A percentile compares a stretch with the other conserved stretches of the same genome.
These are phyloP conservation scores for Yponomeuta plumbellus DNA, from an alignment of 2,888 invertebrate genomes.

Conservation along the genomic window DNA sequence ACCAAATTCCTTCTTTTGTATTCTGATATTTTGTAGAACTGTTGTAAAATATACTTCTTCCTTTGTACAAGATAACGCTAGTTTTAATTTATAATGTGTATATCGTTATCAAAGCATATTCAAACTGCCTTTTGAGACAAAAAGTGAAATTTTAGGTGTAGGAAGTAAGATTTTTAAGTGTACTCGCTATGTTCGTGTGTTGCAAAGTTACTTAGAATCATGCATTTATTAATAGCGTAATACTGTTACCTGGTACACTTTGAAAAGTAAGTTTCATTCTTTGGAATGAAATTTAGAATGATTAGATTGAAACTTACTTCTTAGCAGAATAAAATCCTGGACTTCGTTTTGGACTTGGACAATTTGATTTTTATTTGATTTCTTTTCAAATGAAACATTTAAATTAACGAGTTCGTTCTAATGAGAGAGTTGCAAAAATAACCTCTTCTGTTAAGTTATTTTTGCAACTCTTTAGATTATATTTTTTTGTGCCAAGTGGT, in stretches of 20 bases:
- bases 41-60: neutral
- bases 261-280: no score
- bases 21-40: neutral
- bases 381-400: no score
- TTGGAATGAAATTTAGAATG: no score
- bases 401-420: no score
- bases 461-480: neutral
- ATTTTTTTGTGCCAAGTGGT: neutral
- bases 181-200: neutral
- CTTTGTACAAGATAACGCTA: neutral
- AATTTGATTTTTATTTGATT: no score
- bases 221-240: neutral
- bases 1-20: neutral
- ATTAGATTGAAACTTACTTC: no score
- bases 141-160: conserved; percentile 27
- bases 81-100: neutral
- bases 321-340: no score
- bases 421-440: no score
- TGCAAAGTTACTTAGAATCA: neutral
- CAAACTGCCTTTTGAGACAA: conserved; percentile 8
- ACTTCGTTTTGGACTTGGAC: no score
- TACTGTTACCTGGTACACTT: no score
- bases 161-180: conserved; percentile 15
- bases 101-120: neutral
- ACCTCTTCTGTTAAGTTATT: no score